phyloP scores from a whole-genome alignment of 2,888 invertebrate genomes.

The Acanthopleura granulata region DNA sequence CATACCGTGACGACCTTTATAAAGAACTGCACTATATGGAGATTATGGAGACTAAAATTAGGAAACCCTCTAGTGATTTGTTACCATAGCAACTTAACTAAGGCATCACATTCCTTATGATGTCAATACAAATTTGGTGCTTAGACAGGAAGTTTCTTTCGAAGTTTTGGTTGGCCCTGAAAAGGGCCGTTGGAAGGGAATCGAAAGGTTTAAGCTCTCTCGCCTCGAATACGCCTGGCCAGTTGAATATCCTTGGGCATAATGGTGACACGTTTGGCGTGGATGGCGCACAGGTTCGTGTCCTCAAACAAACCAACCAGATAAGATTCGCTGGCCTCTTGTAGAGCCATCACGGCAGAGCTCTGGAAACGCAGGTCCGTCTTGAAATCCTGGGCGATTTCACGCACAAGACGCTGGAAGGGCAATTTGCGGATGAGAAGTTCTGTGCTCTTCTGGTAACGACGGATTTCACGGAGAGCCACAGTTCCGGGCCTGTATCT shows the following conservation, averaged over 20 bases:
- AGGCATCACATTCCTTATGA: too few relatives aligned
- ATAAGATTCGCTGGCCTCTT: conserved; percentile 70
- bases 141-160: background rate
- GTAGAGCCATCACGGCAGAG: conserved; percentile 92
- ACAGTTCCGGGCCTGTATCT: conserved; percentile 69
- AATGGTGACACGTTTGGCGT: conserved; percentile 83
- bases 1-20: too few relatives aligned
- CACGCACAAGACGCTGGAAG: conserved; percentile 95
- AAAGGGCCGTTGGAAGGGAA: conserved; percentile 41
- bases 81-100: too few relatives aligned
- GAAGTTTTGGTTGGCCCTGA: conserved; percentile 30
- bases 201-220: background rate
- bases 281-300: too few relatives aligned
- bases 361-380: conserved; percentile 88
- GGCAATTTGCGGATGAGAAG: conserved; percentile 95
- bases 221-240: too few relatives aligned
- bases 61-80: too few relatives aligned
- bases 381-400: conserved; percentile 98
- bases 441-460: conserved; percentile 79
- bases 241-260: conserved; percentile 96
- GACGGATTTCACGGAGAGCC: too few relatives aligned
- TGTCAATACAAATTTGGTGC: too few relatives aligned
- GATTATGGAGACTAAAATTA: too few relatives aligned
- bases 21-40: too few relatives aligned
- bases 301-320: too few relatives aligned